Base-by-base conservation (phyloP, 2,113 vertebrate genomes). In the Saccopteryx bilineata region DNA sequence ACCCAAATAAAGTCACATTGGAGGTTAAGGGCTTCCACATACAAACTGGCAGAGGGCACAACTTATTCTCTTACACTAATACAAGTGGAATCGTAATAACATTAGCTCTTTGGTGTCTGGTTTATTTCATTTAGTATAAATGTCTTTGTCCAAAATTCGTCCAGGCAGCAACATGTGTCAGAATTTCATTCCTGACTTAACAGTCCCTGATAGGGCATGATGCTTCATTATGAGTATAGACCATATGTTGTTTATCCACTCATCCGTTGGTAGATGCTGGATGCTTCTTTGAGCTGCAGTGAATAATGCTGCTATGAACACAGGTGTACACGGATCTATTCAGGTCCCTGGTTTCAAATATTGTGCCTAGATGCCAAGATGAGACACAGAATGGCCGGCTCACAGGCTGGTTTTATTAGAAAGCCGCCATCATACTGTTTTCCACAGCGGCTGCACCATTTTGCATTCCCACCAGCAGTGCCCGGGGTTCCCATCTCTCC, bases 401-500 rank as follows among this genome's bases (percentile, higher is more conserved):
- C n/a, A n/a, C 0, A 24, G 0, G 63, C 21, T 63, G 17, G 23
- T 48, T 63, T 54, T 24, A 28, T 15, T 5, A 39, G 79, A 5
- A 54, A 26, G 9, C 39, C 39, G 39, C 39, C 39, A 39, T 10
- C 28, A 19, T 5, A 23, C 14, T 48, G 4, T 50, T 48, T 31
- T 66, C 15, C 31, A 48, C 12, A 54, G 31, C 2, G 19, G 65
- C 65, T 18, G 39, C 1, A 4, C 46, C 46, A 18, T 5, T 63
- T 33, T 15, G 18, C 5, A 13, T n/a, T 2, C 46, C 65, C 5
- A 1, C 31, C 7, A 2, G 31, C 18, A 39, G 24, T 0, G 1
- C 46, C 0, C 14, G 28, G 33, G 1, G 0, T n/a, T 52, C 33
- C 5, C 17, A 2, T 10, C 33, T 7, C 13, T 39, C 33, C 28